These are phyloP conservation scores for Odontomachus brunneus DNA, from an alignment of 1,140 invertebrate genomes.

Conservation along the genomic window DNA sequence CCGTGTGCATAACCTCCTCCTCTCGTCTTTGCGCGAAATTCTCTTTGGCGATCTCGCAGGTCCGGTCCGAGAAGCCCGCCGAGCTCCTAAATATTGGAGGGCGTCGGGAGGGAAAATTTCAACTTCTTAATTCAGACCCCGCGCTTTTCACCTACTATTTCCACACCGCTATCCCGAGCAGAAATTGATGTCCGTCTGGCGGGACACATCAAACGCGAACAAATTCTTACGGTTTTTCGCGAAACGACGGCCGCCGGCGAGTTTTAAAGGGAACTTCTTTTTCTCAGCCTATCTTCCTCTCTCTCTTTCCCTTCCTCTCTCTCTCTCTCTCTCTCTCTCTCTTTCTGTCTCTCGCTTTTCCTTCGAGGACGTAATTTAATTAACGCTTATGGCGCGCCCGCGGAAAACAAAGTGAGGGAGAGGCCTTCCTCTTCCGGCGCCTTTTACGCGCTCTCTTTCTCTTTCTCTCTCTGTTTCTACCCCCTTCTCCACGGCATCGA, in stretches of 20 bases:
- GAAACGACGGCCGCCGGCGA: conserved; percentile 24
- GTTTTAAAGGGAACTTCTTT: conserved; percentile 44
- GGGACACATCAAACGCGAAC: conserved; percentile 51
- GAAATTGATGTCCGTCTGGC: neutral
- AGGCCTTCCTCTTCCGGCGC: neutral
- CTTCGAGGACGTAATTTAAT: conserved; percentile 61
- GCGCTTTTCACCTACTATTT: neutral
- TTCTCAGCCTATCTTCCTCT: neutral
- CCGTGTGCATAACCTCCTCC: conserved; percentile 27
- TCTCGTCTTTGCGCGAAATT: conserved; percentile 26
- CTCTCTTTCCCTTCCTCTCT: neutral
- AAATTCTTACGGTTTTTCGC: conserved; percentile 32
- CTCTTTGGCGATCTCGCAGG: conserved; percentile 34
- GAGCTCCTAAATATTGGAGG: conserved; percentile 45
- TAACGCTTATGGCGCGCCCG: conserved; percentile 59
- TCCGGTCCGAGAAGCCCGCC: conserved; percentile 1
- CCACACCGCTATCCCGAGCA: neutral
- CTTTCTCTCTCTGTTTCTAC: neutral
- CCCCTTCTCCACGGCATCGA: conserved; percentile 31
- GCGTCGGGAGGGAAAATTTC: conserved; percentile 43
- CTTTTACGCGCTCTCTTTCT: conserved; percentile 15
- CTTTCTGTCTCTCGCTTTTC: neutral
- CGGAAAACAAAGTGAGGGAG: conserved; percentile 48
- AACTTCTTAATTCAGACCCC: conserved; percentile 53
- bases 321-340: neutral